A percentile compares a stretch with the other conserved stretches of the same genome.
Evolutionary conservation across 2,888 invertebrate species (phyloP).

Genomic region (Dicyrtoma fusca): DNA sequence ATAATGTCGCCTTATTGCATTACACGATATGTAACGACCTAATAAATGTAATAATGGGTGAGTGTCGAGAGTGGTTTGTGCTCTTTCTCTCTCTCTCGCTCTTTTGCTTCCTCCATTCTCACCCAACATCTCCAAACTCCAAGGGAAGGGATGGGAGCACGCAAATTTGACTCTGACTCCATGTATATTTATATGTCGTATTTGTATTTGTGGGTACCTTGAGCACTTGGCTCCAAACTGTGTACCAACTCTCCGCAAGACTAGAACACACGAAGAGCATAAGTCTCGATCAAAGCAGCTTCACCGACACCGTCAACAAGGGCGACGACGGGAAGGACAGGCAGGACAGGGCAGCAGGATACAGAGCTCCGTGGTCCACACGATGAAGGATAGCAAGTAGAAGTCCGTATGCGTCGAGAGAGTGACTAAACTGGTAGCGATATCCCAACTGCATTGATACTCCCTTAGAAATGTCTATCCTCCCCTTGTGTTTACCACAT

Average conservation of each 20-base stretch:
- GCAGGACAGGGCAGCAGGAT: neutral
- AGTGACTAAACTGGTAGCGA: neutral
- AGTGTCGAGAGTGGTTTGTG: conserved; percentile 35
- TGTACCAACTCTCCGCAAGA: too few relatives aligned
- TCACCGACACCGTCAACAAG: conserved; percentile 16
- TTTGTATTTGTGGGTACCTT: too few relatives aligned
- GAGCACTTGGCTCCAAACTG: too few relatives aligned
- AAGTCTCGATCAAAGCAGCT: conserved; percentile 15
- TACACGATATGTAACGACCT: conserved; percentile 56
- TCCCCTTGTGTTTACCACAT: conserved; percentile 44
- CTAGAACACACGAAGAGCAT: too few relatives aligned
- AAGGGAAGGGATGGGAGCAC: neutral
- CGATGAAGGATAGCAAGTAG: too few relatives aligned
- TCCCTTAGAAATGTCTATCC: conserved; percentile 19
- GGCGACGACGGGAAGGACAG: neutral
- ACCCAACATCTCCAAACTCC: neutral
- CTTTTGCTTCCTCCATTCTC: neutral
- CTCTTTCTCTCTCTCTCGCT: neutral
- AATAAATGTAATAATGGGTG: conserved; percentile 56
- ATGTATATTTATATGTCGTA: too few relatives aligned
- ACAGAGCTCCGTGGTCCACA: too few relatives aligned
- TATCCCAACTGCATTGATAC: neutral
- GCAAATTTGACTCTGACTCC: neutral
- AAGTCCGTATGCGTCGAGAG: too few relatives aligned
- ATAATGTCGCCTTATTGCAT: conserved; percentile 56